Conservation (phyloP, 2,888 invertebrate species). For the Busseola fusca region DNA sequence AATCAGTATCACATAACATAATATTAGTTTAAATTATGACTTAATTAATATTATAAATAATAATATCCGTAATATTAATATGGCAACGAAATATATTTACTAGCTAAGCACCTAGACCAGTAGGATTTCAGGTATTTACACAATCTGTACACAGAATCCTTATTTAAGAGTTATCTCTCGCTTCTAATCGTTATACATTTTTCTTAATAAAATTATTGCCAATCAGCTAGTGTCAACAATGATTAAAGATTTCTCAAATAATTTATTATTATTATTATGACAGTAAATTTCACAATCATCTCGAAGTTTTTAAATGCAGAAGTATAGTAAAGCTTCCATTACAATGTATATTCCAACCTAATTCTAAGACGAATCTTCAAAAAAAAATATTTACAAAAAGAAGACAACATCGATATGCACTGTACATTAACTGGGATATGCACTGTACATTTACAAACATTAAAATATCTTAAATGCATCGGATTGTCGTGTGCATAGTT, state of each 20-base stretch:
- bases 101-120: conserved; percentile 87
- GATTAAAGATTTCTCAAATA: conserved; percentile 71
- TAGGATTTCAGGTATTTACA: conserved; percentile 86
- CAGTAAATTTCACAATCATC: conserved; percentile 71
- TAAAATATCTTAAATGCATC: conserved; percentile 73
- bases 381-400: conserved; percentile 83
- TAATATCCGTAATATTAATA: conserved; percentile 87
- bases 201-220: conserved; percentile 84
- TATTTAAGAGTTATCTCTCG: conserved; percentile 67
- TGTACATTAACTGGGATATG: conserved; percentile 82
- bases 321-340: conserved; percentile 74
- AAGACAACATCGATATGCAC: conserved; percentile 83
- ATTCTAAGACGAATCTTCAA: conserved; percentile 72
- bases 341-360: conserved; percentile 69
- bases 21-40: conserved; percentile 84
- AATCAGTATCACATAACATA: conserved; percentile 86
- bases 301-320: conserved; percentile 77
- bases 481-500: conserved; percentile 49
- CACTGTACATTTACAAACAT: conserved; percentile 79
- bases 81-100: conserved; percentile 88
- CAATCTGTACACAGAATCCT: conserved; percentile 80
- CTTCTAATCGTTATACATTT: conserved; percentile 80
- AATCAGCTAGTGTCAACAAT: conserved; percentile 82
- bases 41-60: conserved; percentile 86
- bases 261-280: conserved; percentile 70